Conservation (phyloP, 2,888 invertebrate species). For the Cybosia mesomella region DNA sequence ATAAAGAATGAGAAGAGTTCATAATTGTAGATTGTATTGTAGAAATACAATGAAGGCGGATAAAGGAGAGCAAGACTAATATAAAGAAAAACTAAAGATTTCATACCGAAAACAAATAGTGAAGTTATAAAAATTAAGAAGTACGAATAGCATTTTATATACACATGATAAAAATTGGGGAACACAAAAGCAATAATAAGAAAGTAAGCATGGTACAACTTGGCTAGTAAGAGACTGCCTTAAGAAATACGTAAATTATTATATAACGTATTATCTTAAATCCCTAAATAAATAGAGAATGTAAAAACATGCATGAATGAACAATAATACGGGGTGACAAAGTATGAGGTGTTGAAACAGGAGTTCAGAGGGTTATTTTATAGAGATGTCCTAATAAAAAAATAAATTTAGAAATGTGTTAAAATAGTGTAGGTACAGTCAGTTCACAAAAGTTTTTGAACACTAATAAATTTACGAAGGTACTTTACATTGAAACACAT, state of each 20-base stretch:
- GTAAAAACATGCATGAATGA: neutral
- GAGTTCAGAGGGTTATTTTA: neutral
- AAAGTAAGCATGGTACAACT: neutral
- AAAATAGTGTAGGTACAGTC: too few relatives aligned
- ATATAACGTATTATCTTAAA: neutral
- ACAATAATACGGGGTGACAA: neutral
- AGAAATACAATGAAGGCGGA: too few relatives aligned
- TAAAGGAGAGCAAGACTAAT: neutral
- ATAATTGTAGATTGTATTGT: too few relatives aligned
- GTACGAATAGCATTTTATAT: neutral
- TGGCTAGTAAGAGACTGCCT: neutral
- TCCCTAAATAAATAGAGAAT: neutral
- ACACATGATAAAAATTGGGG: slow-evolving; percentile 1
- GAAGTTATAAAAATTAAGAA: neutral
- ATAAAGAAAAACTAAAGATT: neutral
- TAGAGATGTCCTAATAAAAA: neutral
- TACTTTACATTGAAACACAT: too few relatives aligned
- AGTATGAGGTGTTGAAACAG: neutral
- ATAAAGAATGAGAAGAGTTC: too few relatives aligned
- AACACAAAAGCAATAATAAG: neutral
- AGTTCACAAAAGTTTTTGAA: too few relatives aligned
- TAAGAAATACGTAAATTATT: neutral
- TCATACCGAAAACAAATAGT: neutral
- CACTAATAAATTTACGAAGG: too few relatives aligned
- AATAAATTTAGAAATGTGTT: too few relatives aligned